Conservation (phyloP, 2,797 vertebrate species). For the Gymnothorax javanicus region DNA sequence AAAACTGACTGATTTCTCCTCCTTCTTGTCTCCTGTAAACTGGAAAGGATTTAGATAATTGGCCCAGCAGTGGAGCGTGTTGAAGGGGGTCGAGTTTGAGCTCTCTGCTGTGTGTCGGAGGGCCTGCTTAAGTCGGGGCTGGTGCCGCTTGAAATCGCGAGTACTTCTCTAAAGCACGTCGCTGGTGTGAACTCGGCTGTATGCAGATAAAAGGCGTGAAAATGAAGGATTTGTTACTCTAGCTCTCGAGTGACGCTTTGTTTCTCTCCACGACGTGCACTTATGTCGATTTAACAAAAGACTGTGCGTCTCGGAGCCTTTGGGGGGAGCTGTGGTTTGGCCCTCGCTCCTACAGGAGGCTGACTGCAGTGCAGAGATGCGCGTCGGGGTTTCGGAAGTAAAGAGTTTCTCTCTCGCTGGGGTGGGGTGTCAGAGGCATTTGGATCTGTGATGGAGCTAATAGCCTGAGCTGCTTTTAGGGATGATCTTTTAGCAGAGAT, state of each 20-base stretch:
- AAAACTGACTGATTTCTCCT: background rate
- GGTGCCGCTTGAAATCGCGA: background rate
- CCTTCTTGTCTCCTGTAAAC: background rate
- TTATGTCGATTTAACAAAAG: background rate
- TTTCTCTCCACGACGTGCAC: background rate
- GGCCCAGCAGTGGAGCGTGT: background rate
- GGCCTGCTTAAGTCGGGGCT: background rate
- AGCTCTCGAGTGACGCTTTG: conserved; percentile 33
- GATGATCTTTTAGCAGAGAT: background rate
- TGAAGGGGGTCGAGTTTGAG: background rate
- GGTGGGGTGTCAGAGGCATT: background rate
- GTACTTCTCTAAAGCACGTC: background rate
- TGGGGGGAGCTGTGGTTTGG: background rate
- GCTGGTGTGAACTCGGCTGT: conserved; percentile 23
- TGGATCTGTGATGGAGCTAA: background rate
- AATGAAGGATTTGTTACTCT: conserved; percentile 23
- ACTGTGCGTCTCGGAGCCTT: background rate
- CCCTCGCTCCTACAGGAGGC: background rate
- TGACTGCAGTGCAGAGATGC: background rate
- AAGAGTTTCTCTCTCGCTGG: background rate
- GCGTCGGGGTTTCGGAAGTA: background rate
- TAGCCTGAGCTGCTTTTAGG: background rate
- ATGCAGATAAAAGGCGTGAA: conserved; percentile 36
- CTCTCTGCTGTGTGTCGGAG: background rate
- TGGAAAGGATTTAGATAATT: background rate